Conservation (phyloP, 2,888 invertebrate species). For the Caradrina clavipalpis region DNA sequence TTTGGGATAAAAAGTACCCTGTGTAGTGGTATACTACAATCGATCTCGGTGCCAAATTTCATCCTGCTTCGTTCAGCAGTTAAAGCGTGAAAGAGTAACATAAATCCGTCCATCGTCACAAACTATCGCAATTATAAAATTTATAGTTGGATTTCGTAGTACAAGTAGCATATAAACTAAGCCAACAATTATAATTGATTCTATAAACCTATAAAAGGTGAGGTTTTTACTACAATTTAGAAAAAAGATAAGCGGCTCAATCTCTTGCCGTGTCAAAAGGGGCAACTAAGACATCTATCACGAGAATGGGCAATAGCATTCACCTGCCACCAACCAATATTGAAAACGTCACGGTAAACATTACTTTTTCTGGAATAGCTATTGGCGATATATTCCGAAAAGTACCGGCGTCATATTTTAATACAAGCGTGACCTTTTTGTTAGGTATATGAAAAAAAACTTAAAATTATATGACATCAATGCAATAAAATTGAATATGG, state of each 20-base stretch:
- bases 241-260: background rate
- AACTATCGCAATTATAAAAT: too few relatives aligned
- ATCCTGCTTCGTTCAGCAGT: too few relatives aligned
- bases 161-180: background rate
- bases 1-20: too few relatives aligned
- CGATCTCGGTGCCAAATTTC: too few relatives aligned
- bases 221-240: background rate
- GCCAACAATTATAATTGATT: too few relatives aligned
- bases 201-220: background rate
- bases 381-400: background rate
- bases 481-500: too few relatives aligned
- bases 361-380: background rate
- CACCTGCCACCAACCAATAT: slow-evolving; percentile 8
- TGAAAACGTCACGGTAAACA: background rate
- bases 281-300: slow-evolving; percentile 12
- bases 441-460: too few relatives aligned
- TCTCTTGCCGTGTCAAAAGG: background rate
- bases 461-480: background rate
- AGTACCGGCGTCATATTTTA: too few relatives aligned
- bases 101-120: too few relatives aligned
- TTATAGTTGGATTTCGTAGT: too few relatives aligned
- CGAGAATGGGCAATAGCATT: slow-evolving; percentile 27
- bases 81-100: too few relatives aligned
- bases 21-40: too few relatives aligned
- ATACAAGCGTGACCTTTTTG: background rate